Percentiles rank a stretch among this genome's conserved stretches.
These are phyloP conservation scores for Meteorus colon DNA, from an alignment of 2,888 invertebrate species.

Conservation along the genomic window DNA sequence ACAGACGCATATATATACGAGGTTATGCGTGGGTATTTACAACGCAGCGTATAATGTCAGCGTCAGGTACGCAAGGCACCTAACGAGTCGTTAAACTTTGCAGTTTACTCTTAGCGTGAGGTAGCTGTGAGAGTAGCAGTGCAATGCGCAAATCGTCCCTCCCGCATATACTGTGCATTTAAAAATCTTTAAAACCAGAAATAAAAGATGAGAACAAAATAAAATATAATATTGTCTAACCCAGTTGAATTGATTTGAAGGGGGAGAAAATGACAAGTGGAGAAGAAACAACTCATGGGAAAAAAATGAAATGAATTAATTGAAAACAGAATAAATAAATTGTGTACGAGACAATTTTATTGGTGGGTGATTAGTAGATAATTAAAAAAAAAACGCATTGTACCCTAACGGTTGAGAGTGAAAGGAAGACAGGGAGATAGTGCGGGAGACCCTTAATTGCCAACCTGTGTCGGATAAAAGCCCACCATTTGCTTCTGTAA, in stretches of 20 bases:
- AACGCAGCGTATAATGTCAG: slow-evolving; percentile 42
- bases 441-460: slow-evolving; percentile 39
- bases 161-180: neutral
- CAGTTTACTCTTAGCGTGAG: slow-evolving; percentile 50
- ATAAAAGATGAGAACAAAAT: neutral
- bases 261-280: neutral
- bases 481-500: slow-evolving; percentile 30
- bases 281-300: neutral
- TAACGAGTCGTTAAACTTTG: slow-evolving; percentile 60
- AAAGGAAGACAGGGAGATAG: neutral
- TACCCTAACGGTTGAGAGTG: slow-evolving; percentile 11
- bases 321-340: neutral
- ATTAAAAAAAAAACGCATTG: slow-evolving; percentile 50
- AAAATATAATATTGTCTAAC: neutral
- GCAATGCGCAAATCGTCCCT: slow-evolving; percentile 9
- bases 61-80: slow-evolving; percentile 39
- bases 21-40: slow-evolving; percentile 45
- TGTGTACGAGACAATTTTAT: slow-evolving; percentile 50
- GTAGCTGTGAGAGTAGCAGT: slow-evolving; percentile 39
- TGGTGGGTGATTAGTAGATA: slow-evolving; percentile 56
- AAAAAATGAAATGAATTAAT: neutral
- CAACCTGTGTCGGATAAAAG: slow-evolving; percentile 37
- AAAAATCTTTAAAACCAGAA: slow-evolving; percentile 7
- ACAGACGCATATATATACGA: slow-evolving; percentile 5
- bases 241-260: neutral